Evolutionary conservation across 2,113 vertebrate genomes (phyloP).

Genomic region (Perca fluviatilis): DNA sequence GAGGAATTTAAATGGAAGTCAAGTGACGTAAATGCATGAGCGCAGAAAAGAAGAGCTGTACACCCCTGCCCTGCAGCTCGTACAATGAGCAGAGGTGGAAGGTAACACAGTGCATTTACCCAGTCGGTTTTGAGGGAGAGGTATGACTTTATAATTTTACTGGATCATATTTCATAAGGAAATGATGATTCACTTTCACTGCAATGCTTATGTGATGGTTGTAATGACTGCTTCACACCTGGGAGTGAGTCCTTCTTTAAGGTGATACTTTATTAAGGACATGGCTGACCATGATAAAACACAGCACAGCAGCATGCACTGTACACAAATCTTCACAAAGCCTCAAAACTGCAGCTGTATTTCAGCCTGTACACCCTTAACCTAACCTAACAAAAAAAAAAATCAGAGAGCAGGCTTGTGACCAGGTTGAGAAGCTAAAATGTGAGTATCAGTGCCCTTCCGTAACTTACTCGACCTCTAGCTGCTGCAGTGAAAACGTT

Average conservation of each 20-base stretch:
- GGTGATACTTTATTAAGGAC: background rate
- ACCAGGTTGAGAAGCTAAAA: background rate
- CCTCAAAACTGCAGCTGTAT: background rate
- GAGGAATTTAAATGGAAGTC: slow-evolving; percentile 49
- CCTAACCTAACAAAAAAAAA: background rate
- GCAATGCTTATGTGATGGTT: slow-evolving; percentile 1
- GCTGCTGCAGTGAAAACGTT: background rate
- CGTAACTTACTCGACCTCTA: too few species aligned
- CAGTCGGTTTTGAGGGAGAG: background rate
- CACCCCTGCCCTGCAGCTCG: background rate
- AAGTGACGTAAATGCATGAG: slow-evolving; percentile 63
- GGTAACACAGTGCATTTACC: slow-evolving; percentile 21
- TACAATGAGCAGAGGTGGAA: slow-evolving; percentile 33
- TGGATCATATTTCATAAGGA: slow-evolving; percentile 8
- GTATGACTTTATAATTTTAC: background rate
- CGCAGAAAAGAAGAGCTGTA: slow-evolving; percentile 19
- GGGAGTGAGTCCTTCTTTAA: background rate
- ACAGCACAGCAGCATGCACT: background rate
- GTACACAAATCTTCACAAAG: background rate
- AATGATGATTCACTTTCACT: slow-evolving; percentile 6
- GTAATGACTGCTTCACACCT: background rate
- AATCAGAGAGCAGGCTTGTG: background rate
- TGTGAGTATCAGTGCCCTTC: background rate
- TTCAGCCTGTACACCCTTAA: background rate
- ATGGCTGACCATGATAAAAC: background rate